phyloP scores from a whole-genome alignment of 2,888 invertebrate genomes.

The Cetonia aurata region DNA sequence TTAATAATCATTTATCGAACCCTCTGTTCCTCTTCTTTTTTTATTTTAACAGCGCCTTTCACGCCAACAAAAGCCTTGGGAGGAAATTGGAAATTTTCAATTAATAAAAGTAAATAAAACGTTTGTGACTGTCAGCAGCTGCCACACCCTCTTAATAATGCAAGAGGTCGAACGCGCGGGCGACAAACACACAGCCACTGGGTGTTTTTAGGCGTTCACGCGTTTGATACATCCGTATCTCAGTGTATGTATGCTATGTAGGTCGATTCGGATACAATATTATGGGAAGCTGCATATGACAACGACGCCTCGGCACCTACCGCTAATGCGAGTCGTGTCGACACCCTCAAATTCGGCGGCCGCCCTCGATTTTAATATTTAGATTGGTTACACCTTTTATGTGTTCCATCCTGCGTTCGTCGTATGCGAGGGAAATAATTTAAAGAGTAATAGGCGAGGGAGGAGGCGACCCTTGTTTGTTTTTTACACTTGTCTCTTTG shows the following conservation, averaged over 20 bases:
- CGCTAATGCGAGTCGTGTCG: constrained; percentile 4
- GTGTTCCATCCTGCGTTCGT: constrained; percentile 53
- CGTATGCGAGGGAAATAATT: constrained; percentile 64
- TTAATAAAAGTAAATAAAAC: constrained; percentile 64
- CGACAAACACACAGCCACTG: constrained; percentile 40
- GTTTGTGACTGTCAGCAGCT: constrained; percentile 62
- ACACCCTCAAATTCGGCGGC: constrained; percentile 47
- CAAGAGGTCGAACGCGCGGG: constrained; percentile 50
- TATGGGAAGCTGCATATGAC: constrained; percentile 66
- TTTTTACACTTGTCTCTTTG: constrained; percentile 67
- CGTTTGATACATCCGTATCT: constrained; percentile 36
- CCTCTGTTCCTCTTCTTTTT: background rate
- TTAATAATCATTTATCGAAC: background rate
- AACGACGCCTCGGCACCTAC: constrained; percentile 50
- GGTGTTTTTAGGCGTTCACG: background rate
- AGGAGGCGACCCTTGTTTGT: constrained; percentile 65
- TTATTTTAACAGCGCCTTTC: background rate
- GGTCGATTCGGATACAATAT: constrained; percentile 56
- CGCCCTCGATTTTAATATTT: constrained; percentile 65
- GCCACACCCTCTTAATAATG: constrained; percentile 66
- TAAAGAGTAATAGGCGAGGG: constrained; percentile 58
- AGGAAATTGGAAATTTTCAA: constrained; percentile 51
- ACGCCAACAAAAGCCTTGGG: constrained; percentile 10
- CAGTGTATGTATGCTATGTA: constrained; percentile 48
- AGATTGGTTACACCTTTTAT: constrained; percentile 69